Conservation (phyloP, 2,797 vertebrate genomes). For the Lutjanus campechanus region DNA sequence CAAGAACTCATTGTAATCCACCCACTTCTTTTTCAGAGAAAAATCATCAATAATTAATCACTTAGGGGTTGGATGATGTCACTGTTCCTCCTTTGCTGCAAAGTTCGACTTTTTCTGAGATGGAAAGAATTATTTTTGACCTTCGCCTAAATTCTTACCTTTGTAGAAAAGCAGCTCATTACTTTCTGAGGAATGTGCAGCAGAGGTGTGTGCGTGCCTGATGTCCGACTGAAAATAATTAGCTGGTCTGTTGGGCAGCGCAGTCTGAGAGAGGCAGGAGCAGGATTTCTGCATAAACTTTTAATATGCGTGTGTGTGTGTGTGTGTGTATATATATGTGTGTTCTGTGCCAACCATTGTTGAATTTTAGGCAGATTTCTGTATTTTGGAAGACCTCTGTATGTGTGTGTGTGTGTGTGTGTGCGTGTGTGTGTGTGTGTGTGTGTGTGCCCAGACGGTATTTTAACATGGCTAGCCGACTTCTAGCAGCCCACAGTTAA, state of each 20-base stretch:
- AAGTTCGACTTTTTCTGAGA: conserved; percentile 59
- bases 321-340: conserved; percentile 6
- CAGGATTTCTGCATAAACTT: conserved; percentile 57
- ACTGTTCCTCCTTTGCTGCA: conserved; percentile 34
- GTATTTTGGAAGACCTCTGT: conserved; percentile 45
- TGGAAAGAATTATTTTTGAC: conserved; percentile 59
- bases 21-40: conserved; percentile 14
- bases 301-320: conserved; percentile 36
- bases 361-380: conserved; percentile 49
- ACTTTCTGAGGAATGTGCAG: conserved; percentile 72
- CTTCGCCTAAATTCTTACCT: conserved; percentile 64
- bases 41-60: conserved; percentile 42
- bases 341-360: conserved; percentile 52
- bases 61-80: conserved; percentile 35
- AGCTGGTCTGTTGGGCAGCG: conserved; percentile 69
- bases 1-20: conserved; percentile 28
- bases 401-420: conserved; percentile 31
- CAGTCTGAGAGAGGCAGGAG: conserved; percentile 49
- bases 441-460: conserved; percentile 67
- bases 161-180: conserved; percentile 73
- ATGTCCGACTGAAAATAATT: conserved; percentile 75
- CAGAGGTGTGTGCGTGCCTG: conserved; percentile 63
- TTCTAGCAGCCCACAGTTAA: conserved; percentile 87
- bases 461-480: conserved; percentile 83
- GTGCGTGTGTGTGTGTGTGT: conserved; percentile 30